Evolutionary conservation across 2,888 invertebrate species (phyloP), one percentile per base, ranked within the genome.

Genomic region (Hesperia comma): DNA sequence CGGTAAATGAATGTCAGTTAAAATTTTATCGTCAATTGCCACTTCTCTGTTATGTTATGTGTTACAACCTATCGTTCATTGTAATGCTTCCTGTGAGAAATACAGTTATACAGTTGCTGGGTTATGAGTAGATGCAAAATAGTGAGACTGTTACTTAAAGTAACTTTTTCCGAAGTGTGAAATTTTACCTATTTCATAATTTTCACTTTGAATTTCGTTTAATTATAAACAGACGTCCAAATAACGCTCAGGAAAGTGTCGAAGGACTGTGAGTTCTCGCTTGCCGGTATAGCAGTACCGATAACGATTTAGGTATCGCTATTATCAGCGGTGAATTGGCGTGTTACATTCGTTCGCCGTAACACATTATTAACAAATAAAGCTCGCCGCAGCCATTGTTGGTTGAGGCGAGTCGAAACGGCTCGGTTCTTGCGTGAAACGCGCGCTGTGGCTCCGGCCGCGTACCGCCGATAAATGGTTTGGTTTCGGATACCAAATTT

Each of bases 301-400:
- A 74, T 72, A 63, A 43, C 62, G 55, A 55, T 55, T 71, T 72
- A 72, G 72, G 74, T 73, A 75, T 72, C 71, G 74, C 73, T 76
- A 83, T 86, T 82, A 84, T 71, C 72, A 77, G 75, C 78, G 78
- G 77, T 77, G 82, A 79, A 86, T 86, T 84, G 82, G 83, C 87
- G 85, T 87, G 83, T 83, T 86, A 83, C 80, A 82, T 85, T 83
- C 81, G 81, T 84, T 83, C 79, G 81, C 82, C 87, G 85, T 87
- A 82, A 84, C 87, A 82, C 81, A 86, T 88, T 87, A 85, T 82
- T 85, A 84, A 88, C 88, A 88, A 89, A 90, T 88, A 89, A 86
- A 88, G 81, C 80, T 78, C 75, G 84, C 86, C 86, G 86, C 82
- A 69, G 71, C 85, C 77, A 88, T 89, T 89, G 88, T 89, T 86